Base-by-base conservation (phyloP, 2,888 invertebrate genomes). In the Drosophila algonquin region DNA sequence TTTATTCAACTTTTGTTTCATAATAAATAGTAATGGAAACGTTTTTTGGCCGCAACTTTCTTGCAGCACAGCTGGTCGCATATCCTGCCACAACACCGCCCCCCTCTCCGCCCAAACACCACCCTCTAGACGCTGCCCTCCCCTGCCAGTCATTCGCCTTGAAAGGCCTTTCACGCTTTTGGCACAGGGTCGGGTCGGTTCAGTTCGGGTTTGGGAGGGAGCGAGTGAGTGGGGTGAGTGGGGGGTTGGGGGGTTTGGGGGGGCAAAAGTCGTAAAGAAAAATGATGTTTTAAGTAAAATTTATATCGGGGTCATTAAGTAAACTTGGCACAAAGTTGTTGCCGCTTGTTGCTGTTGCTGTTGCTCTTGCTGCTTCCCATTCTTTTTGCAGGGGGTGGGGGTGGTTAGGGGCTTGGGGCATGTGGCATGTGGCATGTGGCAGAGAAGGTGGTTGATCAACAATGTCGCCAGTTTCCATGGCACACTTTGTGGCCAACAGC, bases 241-340 rank as follows among this genome's bases (percentile, higher is more conserved):
- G 3, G 24, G 4, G 24, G 24, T 3, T 5, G 24, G 24, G 2
- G 35, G 35, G 21, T 1, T 1, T 12, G 73, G 80, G 73, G 79
- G 68, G 82, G n/a, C 55, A 62, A 79, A 82, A 82, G 84, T 87
- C 87, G 84, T 84, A 84, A 84, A 87, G 84, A 84, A 82, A 84
- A 84, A 84, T 84, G 80, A 84, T 87, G 84, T 84, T 84, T 84
- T 87, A 84, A 84, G 84, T 84, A 84, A 84, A 84, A 84, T 84
- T 84, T 84, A 84, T 84, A 84, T 85, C 87, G 80, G 85, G 87
- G 82, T 84, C 84, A 84, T 84, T 84, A 84, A 84, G 85, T 84
- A 87, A 84, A 82, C 84, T 84, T 84, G 88, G 84, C 82, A 87
- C 87, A 84, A 84, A 84, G 87, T 84, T 87, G 80, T 75, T 79